Conservation (phyloP, 2,888 invertebrate genomes). For the Drosophila kanekoi region DNA sequence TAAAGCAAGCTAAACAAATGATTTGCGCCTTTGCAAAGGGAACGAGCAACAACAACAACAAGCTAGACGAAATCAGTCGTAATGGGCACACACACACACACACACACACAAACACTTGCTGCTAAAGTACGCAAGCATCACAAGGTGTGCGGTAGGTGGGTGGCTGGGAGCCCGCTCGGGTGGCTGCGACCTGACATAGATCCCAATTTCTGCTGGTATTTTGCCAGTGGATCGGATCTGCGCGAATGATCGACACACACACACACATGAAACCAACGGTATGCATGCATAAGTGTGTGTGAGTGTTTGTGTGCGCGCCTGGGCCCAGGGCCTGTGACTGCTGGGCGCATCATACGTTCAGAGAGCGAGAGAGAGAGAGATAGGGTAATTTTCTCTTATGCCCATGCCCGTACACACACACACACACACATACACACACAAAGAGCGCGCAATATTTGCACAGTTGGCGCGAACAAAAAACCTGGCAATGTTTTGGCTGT, state of each 20-base stretch:
- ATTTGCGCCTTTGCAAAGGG: constrained; percentile 65
- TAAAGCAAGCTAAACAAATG: constrained; percentile 45
- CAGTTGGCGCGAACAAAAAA: constrained; percentile 60
- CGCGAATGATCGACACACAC: constrained; percentile 31
- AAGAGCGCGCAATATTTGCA: constrained; percentile 61
- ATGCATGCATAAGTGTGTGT: not conserved
- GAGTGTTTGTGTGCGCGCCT: constrained; percentile 5
- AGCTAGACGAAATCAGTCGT: constrained; percentile 56
- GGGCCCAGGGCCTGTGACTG: constrained; percentile 32
- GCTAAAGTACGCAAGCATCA: constrained; percentile 48
- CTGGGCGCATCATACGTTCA: not conserved
- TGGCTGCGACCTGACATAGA: constrained; percentile 34
- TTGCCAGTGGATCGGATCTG: constrained; percentile 47
- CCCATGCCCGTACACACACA: constrained; percentile 11
- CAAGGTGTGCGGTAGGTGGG: constrained; percentile 52
- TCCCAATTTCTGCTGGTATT: constrained; percentile 44
- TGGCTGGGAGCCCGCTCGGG: constrained; percentile 17
- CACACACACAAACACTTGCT: constrained; percentile 19
- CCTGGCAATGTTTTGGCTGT: constrained; percentile 51
- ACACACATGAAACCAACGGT: too few relatives aligned
- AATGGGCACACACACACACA: constrained; percentile 56
- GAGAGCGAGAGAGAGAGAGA: not conserved
- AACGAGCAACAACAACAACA: constrained; percentile 36
- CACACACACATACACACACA: constrained; percentile 17
- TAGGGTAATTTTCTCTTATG: constrained; percentile 5